A percentile compares a stretch with the other conserved stretches of the same genome.
Conservation (phyloP, 2,113 vertebrate species). For the Osmerus eperlanus region DNA sequence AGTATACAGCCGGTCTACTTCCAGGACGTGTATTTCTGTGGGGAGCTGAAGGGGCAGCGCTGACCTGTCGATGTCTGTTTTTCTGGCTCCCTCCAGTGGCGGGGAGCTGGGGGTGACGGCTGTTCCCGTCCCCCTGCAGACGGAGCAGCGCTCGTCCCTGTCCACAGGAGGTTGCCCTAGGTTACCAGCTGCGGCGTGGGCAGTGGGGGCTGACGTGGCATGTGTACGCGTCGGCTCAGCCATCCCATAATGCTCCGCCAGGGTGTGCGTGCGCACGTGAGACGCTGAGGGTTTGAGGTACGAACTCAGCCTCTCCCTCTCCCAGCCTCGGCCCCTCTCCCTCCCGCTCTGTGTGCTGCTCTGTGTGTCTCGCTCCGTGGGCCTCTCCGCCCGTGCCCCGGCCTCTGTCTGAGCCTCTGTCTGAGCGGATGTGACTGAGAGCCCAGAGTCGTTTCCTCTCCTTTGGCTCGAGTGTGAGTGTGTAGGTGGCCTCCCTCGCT, state of each 20-base stretch:
- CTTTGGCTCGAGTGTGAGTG: background rate
- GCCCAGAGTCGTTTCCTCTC: background rate
- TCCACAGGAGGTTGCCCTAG: background rate
- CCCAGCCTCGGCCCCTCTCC: background rate
- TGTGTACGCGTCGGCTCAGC: background rate
- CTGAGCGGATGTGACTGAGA: too few relatives aligned
- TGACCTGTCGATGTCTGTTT: slow-evolving; percentile 36
- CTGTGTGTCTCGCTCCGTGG: background rate
- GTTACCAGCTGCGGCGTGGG: background rate
- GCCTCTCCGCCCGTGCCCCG: background rate
- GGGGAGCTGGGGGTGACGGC: background rate
- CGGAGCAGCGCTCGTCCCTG: slow-evolving; percentile 5
- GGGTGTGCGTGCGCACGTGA: background rate
- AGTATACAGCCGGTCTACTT: too few relatives aligned
- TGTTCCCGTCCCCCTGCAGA: slow-evolving; percentile 16
- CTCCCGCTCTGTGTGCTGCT: background rate
- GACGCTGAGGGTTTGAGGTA: background rate
- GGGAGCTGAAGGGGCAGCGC: background rate
- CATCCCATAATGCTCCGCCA: background rate
- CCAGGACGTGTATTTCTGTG: too few relatives aligned
- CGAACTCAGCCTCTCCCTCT: background rate
- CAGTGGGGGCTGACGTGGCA: background rate
- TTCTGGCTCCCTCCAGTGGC: slow-evolving; percentile 45
- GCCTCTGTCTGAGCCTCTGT: too few relatives aligned
- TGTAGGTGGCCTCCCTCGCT: background rate